These are phyloP conservation scores for Monochamus saltuarius DNA, from an alignment of 1,140 invertebrate genomes.

Conservation along the genomic window DNA sequence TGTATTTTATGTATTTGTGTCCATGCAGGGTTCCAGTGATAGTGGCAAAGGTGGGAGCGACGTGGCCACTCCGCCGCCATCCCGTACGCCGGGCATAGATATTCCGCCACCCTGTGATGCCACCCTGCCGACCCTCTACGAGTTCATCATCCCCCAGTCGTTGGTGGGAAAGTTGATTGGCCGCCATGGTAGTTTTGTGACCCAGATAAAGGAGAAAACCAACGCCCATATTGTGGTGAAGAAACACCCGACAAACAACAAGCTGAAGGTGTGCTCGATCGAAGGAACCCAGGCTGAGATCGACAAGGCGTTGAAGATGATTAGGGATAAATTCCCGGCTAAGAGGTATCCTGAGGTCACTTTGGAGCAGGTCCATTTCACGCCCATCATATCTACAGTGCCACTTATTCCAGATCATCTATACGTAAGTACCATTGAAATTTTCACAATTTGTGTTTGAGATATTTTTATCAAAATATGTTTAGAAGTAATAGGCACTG, in stretches of 20 bases:
- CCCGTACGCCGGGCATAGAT: conserved; percentile 34
- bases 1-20: too few relatives aligned
- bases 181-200: conserved; percentile 76
- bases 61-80: conserved; percentile 60
- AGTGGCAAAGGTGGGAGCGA: conserved; percentile 75
- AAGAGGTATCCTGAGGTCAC: conserved; percentile 77
- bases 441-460: too few relatives aligned
- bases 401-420: conserved; percentile 63
- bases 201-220: conserved; percentile 75
- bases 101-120: background rate
- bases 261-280: conserved; percentile 61
- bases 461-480: too few relatives aligned
- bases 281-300: conserved; percentile 72
- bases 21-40: conserved; percentile 68
- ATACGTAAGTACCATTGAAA: conserved; percentile 58
- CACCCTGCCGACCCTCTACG: conserved; percentile 54
- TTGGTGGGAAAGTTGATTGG: conserved; percentile 88
- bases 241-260: conserved; percentile 68
- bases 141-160: conserved; percentile 79
- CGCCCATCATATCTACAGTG: conserved; percentile 58
- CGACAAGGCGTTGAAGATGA: conserved; percentile 76
- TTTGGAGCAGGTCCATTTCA: conserved; percentile 72
- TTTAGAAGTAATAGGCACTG: too few relatives aligned
- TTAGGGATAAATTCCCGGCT: conserved; percentile 79
- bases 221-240: conserved; percentile 77